A percentile compares a stretch with the other conserved stretches of the same genome.
phyloP scores from a whole-genome alignment of 2,888 invertebrate genomes.

The Lochmaea crataegi region DNA sequence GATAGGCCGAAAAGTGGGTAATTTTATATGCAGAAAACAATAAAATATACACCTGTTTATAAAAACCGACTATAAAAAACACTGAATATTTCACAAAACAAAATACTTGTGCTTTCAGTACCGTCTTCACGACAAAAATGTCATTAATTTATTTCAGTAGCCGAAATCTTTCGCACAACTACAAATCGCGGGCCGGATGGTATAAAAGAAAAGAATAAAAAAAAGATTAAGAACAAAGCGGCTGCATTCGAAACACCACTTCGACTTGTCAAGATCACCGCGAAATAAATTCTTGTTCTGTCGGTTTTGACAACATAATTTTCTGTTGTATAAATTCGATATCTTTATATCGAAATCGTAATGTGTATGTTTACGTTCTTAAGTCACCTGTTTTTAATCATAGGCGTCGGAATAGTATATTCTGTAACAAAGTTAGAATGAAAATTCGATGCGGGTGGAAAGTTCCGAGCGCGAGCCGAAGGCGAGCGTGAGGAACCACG shows the following conservation, averaged over 20 bases:
- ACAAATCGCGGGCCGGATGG: slow-evolving; percentile 5
- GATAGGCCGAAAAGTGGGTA: no score
- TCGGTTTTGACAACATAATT: slow-evolving; percentile 40
- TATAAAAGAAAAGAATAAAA: slow-evolving; percentile 13
- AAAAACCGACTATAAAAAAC: no score
- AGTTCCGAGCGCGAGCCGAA: no score
- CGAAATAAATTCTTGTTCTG: slow-evolving; percentile 34
- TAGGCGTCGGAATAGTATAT: background rate
- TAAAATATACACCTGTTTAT: no score
- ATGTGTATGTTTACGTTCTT: slow-evolving; percentile 32
- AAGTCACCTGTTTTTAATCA: slow-evolving; percentile 23
- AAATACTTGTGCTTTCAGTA: background rate
- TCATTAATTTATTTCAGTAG: slow-evolving; percentile 4
- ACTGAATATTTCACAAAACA: no score
- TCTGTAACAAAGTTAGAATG: no score
- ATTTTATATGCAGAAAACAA: no score
- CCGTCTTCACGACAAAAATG: background rate
- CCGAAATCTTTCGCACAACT: background rate
- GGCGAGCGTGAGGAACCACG: no score
- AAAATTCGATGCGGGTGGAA: no score
- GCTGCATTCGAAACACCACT: slow-evolving; percentile 30
- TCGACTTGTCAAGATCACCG: slow-evolving; percentile 30
- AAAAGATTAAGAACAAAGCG: slow-evolving; percentile 31
- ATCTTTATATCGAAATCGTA: slow-evolving; percentile 23
- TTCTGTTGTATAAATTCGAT: slow-evolving; percentile 31